Evolutionary conservation across 2,888 invertebrate species (phyloP), one percentile per base, ranked within the genome.

Genomic region (Temnothorax rugatulus): DNA sequence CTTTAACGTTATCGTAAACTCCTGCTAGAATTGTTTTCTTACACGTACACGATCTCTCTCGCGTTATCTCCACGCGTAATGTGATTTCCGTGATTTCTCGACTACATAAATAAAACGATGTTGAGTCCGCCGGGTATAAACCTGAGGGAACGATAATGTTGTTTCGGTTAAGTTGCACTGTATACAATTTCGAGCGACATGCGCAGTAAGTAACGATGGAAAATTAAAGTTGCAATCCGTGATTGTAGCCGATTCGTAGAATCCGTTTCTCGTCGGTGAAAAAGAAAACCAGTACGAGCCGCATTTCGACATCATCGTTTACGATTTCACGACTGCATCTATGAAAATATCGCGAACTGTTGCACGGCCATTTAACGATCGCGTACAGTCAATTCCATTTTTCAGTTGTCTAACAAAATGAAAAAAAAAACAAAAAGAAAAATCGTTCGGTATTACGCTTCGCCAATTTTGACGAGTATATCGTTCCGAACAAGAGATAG

Each of bases 171-270:
- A 52, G 74, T 83, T 87, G 52, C 64, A 77, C 38, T 83, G 63
- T 86, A 81, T 25, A 61, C 44, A 71, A 9, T 68, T 38, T 15
- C 21, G 25, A 41, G 61, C 52, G 75, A 57, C 13, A 7, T 18
- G 44, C 50, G 63, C 4, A 71, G 15, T 47, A 47, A 71, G 15
- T 47, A 47, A 29, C 68, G 29, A n/a, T 81, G 61, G 63, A 87
- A 89, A 89, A 88, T 87, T 86, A 88, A 82, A 64, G 47, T 13
- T 25, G 59, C 57, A 54, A 57, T 68, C 47, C 29, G 68, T 66
- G 73, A 86, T 86, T 73, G 76, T 68, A 74, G 59, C 54, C 13
- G 54, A 38, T 63, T 63, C 34, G 34, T 50, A 82, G 84, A 85
- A 84, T 84, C 68, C 81, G 11, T 88, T 79, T 13, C 61, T 83